phyloP scores from a whole-genome alignment of 2,797 vertebrate genomes.

The Liparis tanakae region DNA sequence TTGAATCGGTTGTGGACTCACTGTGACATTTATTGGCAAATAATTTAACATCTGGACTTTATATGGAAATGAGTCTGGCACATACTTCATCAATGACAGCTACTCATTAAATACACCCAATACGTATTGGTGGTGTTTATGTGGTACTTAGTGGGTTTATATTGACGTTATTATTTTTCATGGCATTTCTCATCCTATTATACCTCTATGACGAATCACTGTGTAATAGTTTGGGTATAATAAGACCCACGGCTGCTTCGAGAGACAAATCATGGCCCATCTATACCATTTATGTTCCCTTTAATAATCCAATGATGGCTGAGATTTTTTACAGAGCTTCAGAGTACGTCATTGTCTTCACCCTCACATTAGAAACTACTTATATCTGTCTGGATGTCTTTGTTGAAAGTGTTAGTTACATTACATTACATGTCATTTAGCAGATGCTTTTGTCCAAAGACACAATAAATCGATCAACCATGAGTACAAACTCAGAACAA shows the following conservation, averaged over 20 bases:
- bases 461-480: no score
- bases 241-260: background rate
- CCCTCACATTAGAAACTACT: background rate
- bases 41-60: conserved; percentile 2
- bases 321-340: background rate
- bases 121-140: background rate
- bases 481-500: no score
- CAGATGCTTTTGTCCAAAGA: no score
- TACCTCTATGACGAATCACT: background rate
- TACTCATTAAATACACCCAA: no score
- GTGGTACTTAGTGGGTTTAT: background rate
- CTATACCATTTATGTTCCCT: background rate
- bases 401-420: background rate
- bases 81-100: conserved; percentile 10
- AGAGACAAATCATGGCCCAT: background rate
- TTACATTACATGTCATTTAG: no score
- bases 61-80: conserved; percentile 9
- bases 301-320: background rate
- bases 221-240: conserved; percentile 16
- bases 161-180: conserved; percentile 8
- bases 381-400: background rate
- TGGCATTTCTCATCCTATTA: conserved; percentile 5
- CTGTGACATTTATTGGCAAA: conserved; percentile 24
- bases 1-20: conserved; percentile 1
- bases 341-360: background rate